These are phyloP conservation scores for Bovichtus variegatus DNA, from an alignment of 2,797 vertebrate genomes.

Conservation along the genomic window DNA sequence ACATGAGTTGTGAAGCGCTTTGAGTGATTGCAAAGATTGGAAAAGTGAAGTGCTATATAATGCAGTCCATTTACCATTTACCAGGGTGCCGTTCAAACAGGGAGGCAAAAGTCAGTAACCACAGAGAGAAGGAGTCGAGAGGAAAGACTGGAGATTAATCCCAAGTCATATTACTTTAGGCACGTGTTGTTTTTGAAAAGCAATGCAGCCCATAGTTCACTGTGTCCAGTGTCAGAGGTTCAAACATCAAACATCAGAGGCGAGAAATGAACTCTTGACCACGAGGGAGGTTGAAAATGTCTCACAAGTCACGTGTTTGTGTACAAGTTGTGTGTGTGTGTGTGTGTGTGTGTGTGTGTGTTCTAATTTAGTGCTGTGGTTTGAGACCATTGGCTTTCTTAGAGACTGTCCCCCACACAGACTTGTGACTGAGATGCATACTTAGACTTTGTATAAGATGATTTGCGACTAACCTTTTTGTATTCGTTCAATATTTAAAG, in stretches of 20 bases:
- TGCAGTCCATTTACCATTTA: too few species aligned
- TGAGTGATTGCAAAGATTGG: too few species aligned
- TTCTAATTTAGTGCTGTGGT: constrained; percentile 33
- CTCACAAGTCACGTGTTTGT: constrained; percentile 5
- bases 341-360: constrained; percentile 11
- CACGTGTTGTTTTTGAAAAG: neutral
- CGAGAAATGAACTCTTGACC: neutral
- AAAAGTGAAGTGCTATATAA: too few species aligned
- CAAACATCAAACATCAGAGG: constrained; percentile 8
- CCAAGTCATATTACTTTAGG: constrained; percentile 7
- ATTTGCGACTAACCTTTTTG: neutral
- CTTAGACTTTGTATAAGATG: neutral
- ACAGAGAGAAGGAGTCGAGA: neutral
- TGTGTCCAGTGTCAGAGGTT: neutral
- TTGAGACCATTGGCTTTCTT: constrained; percentile 12
- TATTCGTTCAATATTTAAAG: neutral
- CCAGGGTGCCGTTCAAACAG: constrained; percentile 4
- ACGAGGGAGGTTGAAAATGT: neutral
- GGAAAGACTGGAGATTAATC: constrained; percentile 6
- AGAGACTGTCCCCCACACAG: neutral
- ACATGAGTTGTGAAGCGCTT: too few species aligned
- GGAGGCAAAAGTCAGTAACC: constrained; percentile 1
- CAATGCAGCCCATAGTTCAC: neutral
- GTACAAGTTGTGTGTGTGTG: neutral
- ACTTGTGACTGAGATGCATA: constrained; percentile 1